Conservation (phyloP, 2,797 vertebrate genomes). For the Danio aesculapii region DNA sequence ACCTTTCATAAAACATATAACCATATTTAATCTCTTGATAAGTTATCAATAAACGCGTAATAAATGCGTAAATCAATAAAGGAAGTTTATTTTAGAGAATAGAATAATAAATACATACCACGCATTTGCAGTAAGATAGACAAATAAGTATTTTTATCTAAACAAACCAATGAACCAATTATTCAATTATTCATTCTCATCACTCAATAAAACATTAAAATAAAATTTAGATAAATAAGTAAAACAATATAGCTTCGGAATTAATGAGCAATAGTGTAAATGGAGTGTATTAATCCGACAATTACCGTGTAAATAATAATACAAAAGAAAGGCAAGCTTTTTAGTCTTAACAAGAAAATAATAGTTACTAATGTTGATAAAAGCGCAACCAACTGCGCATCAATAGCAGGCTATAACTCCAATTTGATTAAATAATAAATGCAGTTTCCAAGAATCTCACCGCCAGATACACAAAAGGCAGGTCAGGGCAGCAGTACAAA, state of each 20-base stretch:
- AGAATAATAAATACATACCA: not conserved
- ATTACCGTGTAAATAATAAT: not conserved
- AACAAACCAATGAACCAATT: not conserved
- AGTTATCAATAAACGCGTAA: not conserved
- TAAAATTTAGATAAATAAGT: not conserved
- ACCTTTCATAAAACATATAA: not conserved
- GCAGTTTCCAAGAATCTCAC: not conserved
- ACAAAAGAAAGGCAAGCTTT: not conserved
- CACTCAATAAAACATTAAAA: not conserved
- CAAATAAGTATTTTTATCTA: not conserved
- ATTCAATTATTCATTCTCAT: not conserved
- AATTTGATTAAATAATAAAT: not conserved
- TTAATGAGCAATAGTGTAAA: not conserved
- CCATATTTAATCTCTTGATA: not conserved
- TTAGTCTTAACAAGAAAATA: not conserved
- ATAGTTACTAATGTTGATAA: not conserved
- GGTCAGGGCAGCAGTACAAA: not conserved
- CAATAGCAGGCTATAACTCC: not conserved
- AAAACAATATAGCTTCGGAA: not conserved
- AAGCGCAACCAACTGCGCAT: not conserved
- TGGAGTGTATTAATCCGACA: not conserved
- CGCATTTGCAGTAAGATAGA: too few species aligned
- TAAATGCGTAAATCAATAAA: not conserved
- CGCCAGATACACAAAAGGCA: not conserved
- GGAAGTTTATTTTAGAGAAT: not conserved